Percentiles rank a stretch among this genome's conserved stretches.
phyloP scores from a whole-genome alignment of 2,113 vertebrate genomes.

The Carassius carassius region DNA sequence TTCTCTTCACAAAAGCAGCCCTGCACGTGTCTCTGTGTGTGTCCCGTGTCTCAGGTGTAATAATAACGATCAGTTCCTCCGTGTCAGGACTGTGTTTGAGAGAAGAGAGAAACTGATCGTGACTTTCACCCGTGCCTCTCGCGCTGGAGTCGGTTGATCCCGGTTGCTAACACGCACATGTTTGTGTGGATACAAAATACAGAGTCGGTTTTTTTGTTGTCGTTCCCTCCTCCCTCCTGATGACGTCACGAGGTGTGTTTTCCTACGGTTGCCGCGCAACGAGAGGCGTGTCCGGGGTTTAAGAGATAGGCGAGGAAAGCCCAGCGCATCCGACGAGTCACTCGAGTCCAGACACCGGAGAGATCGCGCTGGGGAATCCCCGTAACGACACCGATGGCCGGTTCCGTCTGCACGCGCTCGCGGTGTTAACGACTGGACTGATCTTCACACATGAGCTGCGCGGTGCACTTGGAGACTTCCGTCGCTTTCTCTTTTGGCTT shows the following conservation, averaged over 20 bases:
- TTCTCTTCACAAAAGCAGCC: background rate
- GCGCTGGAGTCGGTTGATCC: background rate
- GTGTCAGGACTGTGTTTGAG: background rate
- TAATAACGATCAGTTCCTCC: background rate
- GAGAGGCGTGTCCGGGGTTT: conserved; percentile 76
- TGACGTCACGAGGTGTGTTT: conserved; percentile 71
- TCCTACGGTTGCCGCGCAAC: conserved; percentile 77
- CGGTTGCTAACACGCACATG: conserved; percentile 40
- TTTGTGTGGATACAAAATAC: conserved; percentile 69
- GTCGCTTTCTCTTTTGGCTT: background rate
- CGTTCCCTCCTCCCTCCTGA: conserved; percentile 45
- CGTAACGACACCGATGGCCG: background rate
- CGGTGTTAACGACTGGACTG: background rate
- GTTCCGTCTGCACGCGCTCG: background rate
- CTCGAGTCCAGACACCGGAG: conserved; percentile 28
- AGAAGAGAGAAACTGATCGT: background rate
- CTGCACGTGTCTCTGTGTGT: background rate
- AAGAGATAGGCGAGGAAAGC: conserved; percentile 70
- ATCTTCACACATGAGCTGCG: conserved; percentile 46
- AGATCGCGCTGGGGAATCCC: conserved; percentile 64
- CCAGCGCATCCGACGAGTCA: conserved; percentile 27
- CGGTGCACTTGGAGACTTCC: background rate
- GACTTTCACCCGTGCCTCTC: background rate
- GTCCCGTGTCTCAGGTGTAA: background rate
- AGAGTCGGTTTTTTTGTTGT: conserved; percentile 17